These are phyloP conservation scores for Nannobrachium achirus DNA, from an alignment of 2,113 vertebrate species.

Conservation along the genomic window DNA sequence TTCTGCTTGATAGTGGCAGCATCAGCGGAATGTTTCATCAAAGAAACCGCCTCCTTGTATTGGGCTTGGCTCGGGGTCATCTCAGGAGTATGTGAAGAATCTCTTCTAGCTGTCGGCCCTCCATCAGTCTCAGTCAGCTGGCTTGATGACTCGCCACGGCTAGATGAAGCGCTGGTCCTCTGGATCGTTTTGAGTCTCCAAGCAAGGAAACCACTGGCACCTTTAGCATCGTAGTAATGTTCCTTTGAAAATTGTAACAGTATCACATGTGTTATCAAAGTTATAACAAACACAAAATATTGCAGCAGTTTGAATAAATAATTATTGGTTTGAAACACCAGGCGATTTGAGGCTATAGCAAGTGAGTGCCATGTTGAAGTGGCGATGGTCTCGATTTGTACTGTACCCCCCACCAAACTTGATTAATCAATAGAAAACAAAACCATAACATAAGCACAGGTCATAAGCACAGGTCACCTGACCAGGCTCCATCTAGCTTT, in stretches of 20 bases:
- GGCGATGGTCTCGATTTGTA: too few relatives aligned
- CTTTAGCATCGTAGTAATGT: constrained; percentile 37
- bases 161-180: constrained; percentile 11
- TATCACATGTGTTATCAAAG: background rate
- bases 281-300: too few relatives aligned
- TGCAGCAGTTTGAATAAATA: too few relatives aligned
- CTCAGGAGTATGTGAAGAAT: constrained; percentile 10
- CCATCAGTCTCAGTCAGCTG: too few relatives aligned
- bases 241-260: constrained; percentile 17
- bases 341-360: too few relatives aligned
- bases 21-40: constrained; percentile 13
- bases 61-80: constrained; percentile 14
- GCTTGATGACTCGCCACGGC: constrained; percentile 8
- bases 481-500: too few relatives aligned
- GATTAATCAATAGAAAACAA: too few relatives aligned
- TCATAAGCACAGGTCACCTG: too few relatives aligned
- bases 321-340: too few relatives aligned
- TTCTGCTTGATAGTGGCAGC: constrained; percentile 24
- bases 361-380: too few relatives aligned
- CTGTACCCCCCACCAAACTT: too few relatives aligned
- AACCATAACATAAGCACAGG: too few relatives aligned
- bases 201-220: constrained; percentile 24
- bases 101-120: constrained; percentile 26
- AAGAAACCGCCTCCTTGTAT: background rate
- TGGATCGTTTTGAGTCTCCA: constrained; percentile 41